Base-by-base conservation (phyloP, 2,888 invertebrate species). In the Luperina testacea region DNA sequence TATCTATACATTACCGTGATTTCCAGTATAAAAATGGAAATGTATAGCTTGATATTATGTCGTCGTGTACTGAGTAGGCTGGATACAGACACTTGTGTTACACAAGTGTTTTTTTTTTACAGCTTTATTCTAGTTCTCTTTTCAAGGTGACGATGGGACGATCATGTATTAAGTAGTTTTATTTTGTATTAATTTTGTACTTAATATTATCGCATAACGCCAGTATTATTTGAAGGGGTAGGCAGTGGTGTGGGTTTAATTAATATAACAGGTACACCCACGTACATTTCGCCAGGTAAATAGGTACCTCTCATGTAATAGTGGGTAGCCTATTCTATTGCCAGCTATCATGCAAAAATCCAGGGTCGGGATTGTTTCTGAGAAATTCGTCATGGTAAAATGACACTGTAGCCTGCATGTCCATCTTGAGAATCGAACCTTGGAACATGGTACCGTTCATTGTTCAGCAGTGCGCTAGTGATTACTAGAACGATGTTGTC, bases 131-230 rank as follows among this genome's bases (percentile, higher is more conserved):
- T 32, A 72, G 32, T 59, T 64, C 61, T 27, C 20, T 38, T 68
- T 73, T 78, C 78, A 81, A 78, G 78, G 84, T 71, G 24, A 61
- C 2, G 27, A 27, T 24, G 8, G 3, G 2, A 32, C 2, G 20
- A 32, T n/a, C 13, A 51, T 59, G 13, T 20, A 69, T 38, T 15
- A 24, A 4, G 4, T 38, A 38, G 20, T 20, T 32, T 27, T 11
- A 53, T 38, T 38, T 67, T 67, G 15, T 67, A n/a, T 59, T 20
- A 48, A 15, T 53, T 53, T 53, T 53, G 53, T 53, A 51, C 17
- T 42, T 9, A 15, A 15, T 48, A 48, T 48, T 15, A 48, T 9
- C 24, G 20, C 24, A 24, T 27, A 48, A 48, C 11, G 48, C 7
- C 9, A 13, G 17, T 48, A 27, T 42, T 68, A 15, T 59, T 71